These are phyloP conservation scores for Corydoras maculifer DNA, from an alignment of 2,113 vertebrate genomes.

Conservation along the genomic window DNA sequence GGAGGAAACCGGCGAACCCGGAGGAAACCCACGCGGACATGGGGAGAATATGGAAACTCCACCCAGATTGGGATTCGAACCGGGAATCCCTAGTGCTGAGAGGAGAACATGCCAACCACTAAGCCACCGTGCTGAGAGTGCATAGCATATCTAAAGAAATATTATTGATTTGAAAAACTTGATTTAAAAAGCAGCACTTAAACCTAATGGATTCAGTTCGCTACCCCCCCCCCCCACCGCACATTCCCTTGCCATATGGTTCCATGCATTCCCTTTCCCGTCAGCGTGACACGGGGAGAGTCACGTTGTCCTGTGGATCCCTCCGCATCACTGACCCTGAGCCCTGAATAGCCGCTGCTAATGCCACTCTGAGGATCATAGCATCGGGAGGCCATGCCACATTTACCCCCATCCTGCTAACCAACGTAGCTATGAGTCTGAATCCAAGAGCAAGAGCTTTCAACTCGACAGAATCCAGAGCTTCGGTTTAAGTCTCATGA, in stretches of 20 bases:
- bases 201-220: not conserved
- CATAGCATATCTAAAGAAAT: no score
- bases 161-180: not conserved
- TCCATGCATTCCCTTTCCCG: not conserved
- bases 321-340: slow-evolving; percentile 29
- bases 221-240: not conserved
- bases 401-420: slow-evolving; percentile 34
- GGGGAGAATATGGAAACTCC: no score
- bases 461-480: not conserved
- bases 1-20: no score
- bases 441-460: not conserved
- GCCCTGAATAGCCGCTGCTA: slow-evolving; percentile 31
- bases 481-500: slow-evolving; percentile 1
- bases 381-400: slow-evolving; percentile 18
- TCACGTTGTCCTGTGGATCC: slow-evolving; percentile 16
- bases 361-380: slow-evolving; percentile 16
- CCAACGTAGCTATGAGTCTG: slow-evolving; percentile 22
- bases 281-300: slow-evolving; percentile 2
- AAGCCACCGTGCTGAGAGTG: no score
- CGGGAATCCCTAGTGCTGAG: no score
- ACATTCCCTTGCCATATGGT: not conserved
- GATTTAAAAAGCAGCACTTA: slow-evolving; percentile 5
- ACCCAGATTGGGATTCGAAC: no score
- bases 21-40: no score
- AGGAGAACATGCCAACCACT: no score